These are phyloP conservation scores for Arctopsyche grandis DNA, from an alignment of 1,140 invertebrate genomes.

Conservation along the genomic window DNA sequence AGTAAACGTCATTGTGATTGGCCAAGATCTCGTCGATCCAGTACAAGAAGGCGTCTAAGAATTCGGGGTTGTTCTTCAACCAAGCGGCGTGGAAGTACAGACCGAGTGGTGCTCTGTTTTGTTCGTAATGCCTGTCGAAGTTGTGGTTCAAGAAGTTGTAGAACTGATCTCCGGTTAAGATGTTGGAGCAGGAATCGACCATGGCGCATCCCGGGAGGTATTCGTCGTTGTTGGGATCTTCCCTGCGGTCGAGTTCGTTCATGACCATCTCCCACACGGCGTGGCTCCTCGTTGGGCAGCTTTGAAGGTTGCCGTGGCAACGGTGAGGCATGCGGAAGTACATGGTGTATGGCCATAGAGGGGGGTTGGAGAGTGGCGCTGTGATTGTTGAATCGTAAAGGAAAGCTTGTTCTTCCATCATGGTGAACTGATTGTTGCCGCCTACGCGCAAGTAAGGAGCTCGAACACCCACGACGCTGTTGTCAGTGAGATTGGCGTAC, in stretches of 20 bases:
- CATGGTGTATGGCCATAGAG: slow-evolving; percentile 97
- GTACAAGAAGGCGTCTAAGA: slow-evolving; percentile 90
- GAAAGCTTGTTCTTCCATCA: slow-evolving; percentile 98
- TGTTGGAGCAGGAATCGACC: slow-evolving; percentile 96
- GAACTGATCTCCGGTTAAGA: slow-evolving; percentile 92
- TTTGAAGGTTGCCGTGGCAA: slow-evolving; percentile 93
- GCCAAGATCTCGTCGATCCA: slow-evolving; percentile 93
- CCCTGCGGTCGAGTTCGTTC: slow-evolving; percentile 92
- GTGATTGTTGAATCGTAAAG: slow-evolving; percentile 96
- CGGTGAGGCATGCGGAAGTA: slow-evolving; percentile 97
- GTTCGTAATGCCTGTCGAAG: slow-evolving; percentile 93
- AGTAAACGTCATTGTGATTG: slow-evolving; percentile 93
- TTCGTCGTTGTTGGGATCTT: slow-evolving; percentile 91
- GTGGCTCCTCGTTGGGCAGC: slow-evolving; percentile 90
- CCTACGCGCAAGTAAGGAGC: slow-evolving; percentile 93
- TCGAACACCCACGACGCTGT: slow-evolving; percentile 92
- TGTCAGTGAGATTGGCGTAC: slow-evolving; percentile 92
- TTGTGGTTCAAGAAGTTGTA: slow-evolving; percentile 97
- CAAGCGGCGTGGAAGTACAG: slow-evolving; percentile 96
- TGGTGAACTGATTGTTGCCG: slow-evolving; percentile 96
- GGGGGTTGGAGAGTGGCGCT: slow-evolving; percentile 89
- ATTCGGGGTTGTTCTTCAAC: slow-evolving; percentile 95
- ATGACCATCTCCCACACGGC: slow-evolving; percentile 99
- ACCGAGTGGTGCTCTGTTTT: slow-evolving; percentile 92
- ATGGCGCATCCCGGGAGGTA: slow-evolving; percentile 94